Conservation (phyloP, 2,797 vertebrate species). For the Gymnocypris eckloni region DNA sequence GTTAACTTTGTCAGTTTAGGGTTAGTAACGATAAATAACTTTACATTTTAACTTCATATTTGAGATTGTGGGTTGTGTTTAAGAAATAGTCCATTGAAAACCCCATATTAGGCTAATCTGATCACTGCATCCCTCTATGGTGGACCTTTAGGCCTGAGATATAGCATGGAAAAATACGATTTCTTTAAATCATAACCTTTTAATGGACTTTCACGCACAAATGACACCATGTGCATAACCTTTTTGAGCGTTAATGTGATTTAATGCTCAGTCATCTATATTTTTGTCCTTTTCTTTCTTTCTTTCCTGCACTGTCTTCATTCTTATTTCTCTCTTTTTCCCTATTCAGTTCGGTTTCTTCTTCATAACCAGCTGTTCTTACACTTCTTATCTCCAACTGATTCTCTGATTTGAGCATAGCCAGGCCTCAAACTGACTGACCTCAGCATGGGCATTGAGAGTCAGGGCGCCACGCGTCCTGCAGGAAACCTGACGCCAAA, state of each 20-base stretch:
- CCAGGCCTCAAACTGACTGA: slow-evolving; percentile 3
- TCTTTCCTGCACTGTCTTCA: not conserved
- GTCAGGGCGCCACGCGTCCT: slow-evolving; percentile 64
- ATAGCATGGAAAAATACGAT: not conserved
- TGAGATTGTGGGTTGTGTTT: not conserved
- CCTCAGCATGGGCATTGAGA: slow-evolving; percentile 71
- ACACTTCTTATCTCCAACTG: not conserved
- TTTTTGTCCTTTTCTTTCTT: not conserved
- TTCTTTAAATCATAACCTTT: not conserved
- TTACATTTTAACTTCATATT: not conserved
- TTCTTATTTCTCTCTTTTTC: not conserved
- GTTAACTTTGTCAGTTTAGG: not conserved
- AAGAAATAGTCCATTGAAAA: not conserved
- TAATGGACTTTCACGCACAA: not conserved
- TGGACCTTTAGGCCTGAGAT: not conserved
- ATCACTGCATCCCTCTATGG: not conserved
- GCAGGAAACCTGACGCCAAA: slow-evolving; percentile 66
- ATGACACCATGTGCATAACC: too few species aligned
- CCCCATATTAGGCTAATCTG: not conserved
- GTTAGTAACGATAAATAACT: not conserved
- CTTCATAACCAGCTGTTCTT: not conserved
- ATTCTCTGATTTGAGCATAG: slow-evolving; percentile 12
- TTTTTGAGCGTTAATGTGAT: not conserved
- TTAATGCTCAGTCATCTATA: not conserved
- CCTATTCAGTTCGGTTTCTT: not conserved